Conservation (phyloP, 2,888 invertebrate species). For the Limnephilus rhombicus region DNA sequence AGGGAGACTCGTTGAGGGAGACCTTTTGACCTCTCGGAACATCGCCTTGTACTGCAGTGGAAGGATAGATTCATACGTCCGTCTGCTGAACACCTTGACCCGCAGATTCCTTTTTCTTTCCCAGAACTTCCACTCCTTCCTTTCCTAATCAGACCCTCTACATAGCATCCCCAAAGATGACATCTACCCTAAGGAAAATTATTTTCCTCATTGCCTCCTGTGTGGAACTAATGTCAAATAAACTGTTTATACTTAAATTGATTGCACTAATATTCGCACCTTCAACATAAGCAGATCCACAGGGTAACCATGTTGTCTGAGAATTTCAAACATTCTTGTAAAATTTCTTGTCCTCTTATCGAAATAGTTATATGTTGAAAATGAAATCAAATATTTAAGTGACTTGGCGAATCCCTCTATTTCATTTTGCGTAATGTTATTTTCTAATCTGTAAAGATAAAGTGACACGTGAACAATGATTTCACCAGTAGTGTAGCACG, state of each 20-base stretch:
- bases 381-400: slow-evolving; percentile 54
- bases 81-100: too few species aligned
- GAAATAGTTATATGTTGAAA: slow-evolving; percentile 55
- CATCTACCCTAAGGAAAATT: too few species aligned
- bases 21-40: too few species aligned
- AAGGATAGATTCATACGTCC: too few species aligned
- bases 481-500: background rate
- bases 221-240: too few species aligned
- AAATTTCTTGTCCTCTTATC: slow-evolving; percentile 43
- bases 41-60: too few species aligned
- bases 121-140: too few species aligned
- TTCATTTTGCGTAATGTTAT: slow-evolving; percentile 42
- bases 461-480: background rate
- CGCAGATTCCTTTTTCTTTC: too few species aligned
- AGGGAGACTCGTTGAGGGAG: too few species aligned
- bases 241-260: background rate
- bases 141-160: too few species aligned
- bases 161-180: too few species aligned
- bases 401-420: slow-evolving; percentile 55
- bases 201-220: too few species aligned
- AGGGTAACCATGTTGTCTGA: slow-evolving; percentile 55
- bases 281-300: slow-evolving; percentile 58
- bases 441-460: slow-evolving; percentile 39
- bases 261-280: slow-evolving; percentile 1
- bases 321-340: slow-evolving; percentile 51